Evolutionary conservation across 2,888 invertebrate genomes (phyloP), one percentile per base, ranked within the genome.

Genomic region (Endotricha flammealis): DNA sequence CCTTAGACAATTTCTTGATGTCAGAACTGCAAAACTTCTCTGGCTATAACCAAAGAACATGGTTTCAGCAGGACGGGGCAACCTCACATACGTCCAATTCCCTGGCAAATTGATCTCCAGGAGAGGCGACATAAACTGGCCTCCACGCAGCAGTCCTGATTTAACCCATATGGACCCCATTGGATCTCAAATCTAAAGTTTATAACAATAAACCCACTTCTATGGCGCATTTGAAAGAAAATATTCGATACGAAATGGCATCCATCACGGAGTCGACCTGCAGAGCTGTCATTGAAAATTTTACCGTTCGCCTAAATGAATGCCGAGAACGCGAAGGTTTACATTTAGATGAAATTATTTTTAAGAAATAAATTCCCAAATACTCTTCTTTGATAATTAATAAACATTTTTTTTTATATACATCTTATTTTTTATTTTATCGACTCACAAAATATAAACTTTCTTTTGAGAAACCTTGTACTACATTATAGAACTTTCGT

Each of bases 61-160:
- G 47, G 46, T 48, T 47, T 38, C 41, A 46, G 30, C 39, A 43
- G 33, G 44, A 42, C 33, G 38, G 39, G 32, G 42, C 42, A 33
- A 46, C 35, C 12, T 40, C 37, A 34, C 36, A 34, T 31, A 41
- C 44, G 24, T 39, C 34, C 31, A 41, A 44, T 16, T 20, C 20
- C 20, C 16, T 7, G 7, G 8, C 20, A 20, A 20, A 20, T 20
- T 20, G 20, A 20, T 20, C 20, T 20, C 11, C 28, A 3, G 23
- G 33, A 33, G 33, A 36, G 39, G 34, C 30, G 36, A 27, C 25
- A 36, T 9, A 91, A 67, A 86, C 87, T 40, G 17, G 39, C 39
- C 16, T 29, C 36, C 9, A 16, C 16, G 16, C 16, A 16, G 3
- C 16, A 16, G n/a, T n/a, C n/a, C 16, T 4, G 16, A 16, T 16